phyloP scores from a whole-genome alignment of 2,797 vertebrate species.

The Emydoidea blandingii region DNA sequence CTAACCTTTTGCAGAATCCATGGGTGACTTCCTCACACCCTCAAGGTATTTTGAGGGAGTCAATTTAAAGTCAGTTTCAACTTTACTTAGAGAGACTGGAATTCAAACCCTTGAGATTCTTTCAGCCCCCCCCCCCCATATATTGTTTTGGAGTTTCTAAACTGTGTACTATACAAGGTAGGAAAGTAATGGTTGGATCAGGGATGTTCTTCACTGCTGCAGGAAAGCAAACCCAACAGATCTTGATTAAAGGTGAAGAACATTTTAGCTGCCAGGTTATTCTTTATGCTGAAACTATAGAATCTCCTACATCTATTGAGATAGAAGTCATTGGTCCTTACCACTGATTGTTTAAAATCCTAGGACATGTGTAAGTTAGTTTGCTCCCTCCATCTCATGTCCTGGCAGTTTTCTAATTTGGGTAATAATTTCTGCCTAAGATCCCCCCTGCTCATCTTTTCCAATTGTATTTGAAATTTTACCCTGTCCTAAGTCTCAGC shows the following conservation, averaged over 20 bases:
- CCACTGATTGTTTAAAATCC: background rate
- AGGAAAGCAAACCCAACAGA: background rate
- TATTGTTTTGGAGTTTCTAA: background rate
- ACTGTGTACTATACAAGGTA: no score
- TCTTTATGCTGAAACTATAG: background rate
- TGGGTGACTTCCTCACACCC: background rate
- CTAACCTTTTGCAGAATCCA: background rate
- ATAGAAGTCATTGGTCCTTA: background rate
- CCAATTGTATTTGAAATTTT: background rate
- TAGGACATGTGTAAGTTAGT: background rate
- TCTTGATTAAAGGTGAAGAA: background rate
- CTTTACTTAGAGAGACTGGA: background rate
- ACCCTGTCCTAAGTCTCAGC: background rate
- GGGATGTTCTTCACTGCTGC: no score
- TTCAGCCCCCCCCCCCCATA: no score
- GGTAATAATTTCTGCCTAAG: background rate
- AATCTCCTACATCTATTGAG: no score
- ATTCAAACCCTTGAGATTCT: background rate
- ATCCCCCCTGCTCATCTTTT: background rate
- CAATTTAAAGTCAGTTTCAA: background rate
- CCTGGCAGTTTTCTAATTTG: background rate
- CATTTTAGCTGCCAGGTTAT: background rate
- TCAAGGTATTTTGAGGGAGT: background rate
- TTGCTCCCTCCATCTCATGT: background rate
- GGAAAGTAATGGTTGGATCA: no score